Evolutionary conservation across 2,888 invertebrate species (phyloP).

Genomic region (Agrochola litura): DNA sequence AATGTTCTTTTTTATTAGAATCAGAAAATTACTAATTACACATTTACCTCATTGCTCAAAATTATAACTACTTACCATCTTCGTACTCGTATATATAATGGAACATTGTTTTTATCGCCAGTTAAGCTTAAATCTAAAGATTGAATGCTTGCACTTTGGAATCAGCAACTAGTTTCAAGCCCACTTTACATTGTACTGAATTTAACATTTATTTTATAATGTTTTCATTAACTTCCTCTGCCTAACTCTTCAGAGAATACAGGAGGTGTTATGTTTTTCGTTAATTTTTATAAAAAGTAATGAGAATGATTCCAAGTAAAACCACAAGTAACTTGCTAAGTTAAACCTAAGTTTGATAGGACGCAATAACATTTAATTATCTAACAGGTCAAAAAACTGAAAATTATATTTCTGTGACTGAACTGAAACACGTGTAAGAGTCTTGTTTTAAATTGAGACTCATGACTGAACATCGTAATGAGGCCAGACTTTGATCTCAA

Average conservation of each 20-base stretch:
- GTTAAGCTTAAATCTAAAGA: too few relatives aligned
- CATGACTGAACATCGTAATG: neutral
- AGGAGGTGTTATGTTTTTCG: neutral
- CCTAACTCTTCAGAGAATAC: too few relatives aligned
- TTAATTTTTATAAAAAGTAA: neutral
- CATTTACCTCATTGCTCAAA: too few relatives aligned
- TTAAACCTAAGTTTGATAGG: neutral
- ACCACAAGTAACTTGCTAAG: neutral
- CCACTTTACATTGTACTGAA: neutral
- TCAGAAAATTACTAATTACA: too few relatives aligned
- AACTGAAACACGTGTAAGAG: neutral
- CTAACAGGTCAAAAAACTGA: neutral
- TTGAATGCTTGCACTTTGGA: neutral
- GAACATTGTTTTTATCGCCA: too few relatives aligned
- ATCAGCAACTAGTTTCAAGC: neutral
- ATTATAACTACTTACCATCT: too few relatives aligned
- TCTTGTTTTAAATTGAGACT: neutral
- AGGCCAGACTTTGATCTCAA: neutral
- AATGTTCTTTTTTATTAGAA: too few relatives aligned
- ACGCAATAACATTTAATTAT: neutral
- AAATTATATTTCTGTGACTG: neutral
- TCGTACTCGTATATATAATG: too few relatives aligned
- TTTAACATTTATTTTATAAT: neutral
- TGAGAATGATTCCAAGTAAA: neutral
- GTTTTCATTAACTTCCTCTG: neutral